Conservation (phyloP, 2,888 invertebrate genomes). For the Torymus auratus region DNA sequence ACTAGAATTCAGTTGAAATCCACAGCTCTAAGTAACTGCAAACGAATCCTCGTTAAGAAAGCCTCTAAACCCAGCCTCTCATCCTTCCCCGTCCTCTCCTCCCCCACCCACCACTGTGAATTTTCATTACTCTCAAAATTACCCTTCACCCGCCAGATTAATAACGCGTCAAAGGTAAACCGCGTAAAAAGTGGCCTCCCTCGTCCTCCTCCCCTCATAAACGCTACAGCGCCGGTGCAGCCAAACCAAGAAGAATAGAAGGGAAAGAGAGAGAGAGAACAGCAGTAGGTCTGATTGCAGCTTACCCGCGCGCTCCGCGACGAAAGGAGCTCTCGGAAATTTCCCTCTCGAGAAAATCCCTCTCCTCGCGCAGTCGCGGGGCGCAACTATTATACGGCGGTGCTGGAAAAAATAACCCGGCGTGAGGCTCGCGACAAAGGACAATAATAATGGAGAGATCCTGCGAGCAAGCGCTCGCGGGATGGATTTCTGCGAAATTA, state of each 20-base stretch:
- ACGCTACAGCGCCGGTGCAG: not conserved
- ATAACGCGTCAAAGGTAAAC: too few relatives aligned
- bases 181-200: too few relatives aligned
- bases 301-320: not conserved
- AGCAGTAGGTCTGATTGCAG: conserved; percentile 2
- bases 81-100: not conserved
- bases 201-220: too few relatives aligned
- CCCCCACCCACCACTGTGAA: too few relatives aligned
- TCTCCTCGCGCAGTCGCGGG: too few relatives aligned
- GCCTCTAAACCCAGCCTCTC: not conserved
- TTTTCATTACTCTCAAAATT: too few relatives aligned
- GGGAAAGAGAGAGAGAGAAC: not conserved
- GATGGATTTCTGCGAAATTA: not conserved
- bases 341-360: not conserved
- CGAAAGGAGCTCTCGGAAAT: conserved; percentile 1
- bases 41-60: too few relatives aligned
- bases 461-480: not conserved
- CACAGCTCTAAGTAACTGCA: too few relatives aligned
- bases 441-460: not conserved
- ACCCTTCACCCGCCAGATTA: too few relatives aligned
- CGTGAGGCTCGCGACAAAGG: not conserved
- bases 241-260: not conserved
- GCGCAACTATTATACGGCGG: conserved; percentile 24
- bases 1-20: too few relatives aligned
- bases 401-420: conserved; percentile 10